phyloP scores from a whole-genome alignment of 2,888 invertebrate genomes.

The Rhimphoctona megacephalus region DNA sequence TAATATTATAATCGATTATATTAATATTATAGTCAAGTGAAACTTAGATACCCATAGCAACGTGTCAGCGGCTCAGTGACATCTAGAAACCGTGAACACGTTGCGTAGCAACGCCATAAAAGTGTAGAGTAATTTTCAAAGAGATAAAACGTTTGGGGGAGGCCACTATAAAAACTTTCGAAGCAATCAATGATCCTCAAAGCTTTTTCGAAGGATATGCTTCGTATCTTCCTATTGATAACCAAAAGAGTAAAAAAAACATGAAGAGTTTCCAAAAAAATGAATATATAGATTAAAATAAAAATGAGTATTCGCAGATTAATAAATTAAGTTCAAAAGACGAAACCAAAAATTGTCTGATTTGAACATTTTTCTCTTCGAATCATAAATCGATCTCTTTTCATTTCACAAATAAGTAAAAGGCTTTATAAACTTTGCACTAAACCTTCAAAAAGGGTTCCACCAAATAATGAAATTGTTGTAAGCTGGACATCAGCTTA shows the following conservation, averaged over 20 bases:
- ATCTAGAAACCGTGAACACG: constrained; percentile 4
- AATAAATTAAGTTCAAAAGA: not conserved
- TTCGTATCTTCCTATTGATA: not conserved
- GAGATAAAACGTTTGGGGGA: not conserved
- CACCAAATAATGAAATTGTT: not conserved
- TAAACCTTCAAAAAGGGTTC: not conserved
- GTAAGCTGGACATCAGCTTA: not conserved
- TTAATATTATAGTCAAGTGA: not conserved
- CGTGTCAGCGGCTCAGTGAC: not conserved
- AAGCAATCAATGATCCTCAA: not conserved
- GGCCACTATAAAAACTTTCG: not conserved
- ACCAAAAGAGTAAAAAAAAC: not conserved
- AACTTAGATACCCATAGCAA: not conserved
- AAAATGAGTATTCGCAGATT: not conserved
- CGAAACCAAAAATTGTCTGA: not conserved
- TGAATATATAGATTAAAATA: not conserved
- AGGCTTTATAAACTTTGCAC: not conserved
- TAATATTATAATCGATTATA: too few relatives aligned
- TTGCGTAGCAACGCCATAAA: constrained; percentile 27
- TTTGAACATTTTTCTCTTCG: not conserved
- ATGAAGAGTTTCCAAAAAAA: not conserved
- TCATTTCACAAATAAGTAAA: not conserved
- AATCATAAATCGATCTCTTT: not conserved
- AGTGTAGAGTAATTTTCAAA: constrained; percentile 5
- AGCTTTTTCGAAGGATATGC: not conserved